These are phyloP conservation scores for Sebastes diaconus DNA, from an alignment of 2,797 vertebrate genomes.

Conservation along the genomic window DNA sequence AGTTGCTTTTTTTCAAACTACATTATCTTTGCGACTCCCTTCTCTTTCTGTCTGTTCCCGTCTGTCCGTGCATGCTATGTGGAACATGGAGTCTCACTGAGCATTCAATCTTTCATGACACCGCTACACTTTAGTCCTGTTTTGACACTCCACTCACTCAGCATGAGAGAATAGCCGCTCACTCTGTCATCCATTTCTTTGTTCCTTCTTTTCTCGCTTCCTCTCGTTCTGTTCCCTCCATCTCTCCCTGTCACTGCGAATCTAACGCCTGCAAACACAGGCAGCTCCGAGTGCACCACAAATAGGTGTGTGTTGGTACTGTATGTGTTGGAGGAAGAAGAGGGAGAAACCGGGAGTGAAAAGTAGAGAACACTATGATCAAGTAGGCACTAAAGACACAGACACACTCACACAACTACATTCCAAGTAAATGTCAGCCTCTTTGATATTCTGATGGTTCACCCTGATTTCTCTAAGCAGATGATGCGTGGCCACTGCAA, in stretches of 20 bases:
- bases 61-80: slow-evolving; percentile 57
- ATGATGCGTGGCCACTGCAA: slow-evolving; percentile 74
- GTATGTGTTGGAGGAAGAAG: slow-evolving; percentile 27
- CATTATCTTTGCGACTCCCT: slow-evolving; percentile 45
- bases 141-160: slow-evolving; percentile 70
- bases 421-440: slow-evolving; percentile 78
- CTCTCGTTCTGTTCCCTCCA: slow-evolving; percentile 26
- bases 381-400: slow-evolving; percentile 59
- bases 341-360: slow-evolving; percentile 21
- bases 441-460: slow-evolving; percentile 78
- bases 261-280: slow-evolving; percentile 57
- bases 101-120: slow-evolving; percentile 71
- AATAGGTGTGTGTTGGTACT: slow-evolving; percentile 39
- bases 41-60: slow-evolving; percentile 30
- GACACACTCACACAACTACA: slow-evolving; percentile 37
- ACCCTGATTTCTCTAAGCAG: slow-evolving; percentile 74
- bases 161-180: slow-evolving; percentile 67
- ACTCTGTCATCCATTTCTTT: slow-evolving; percentile 51
- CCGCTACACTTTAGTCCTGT: slow-evolving; percentile 60
- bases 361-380: slow-evolving; percentile 55
- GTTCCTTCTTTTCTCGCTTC: slow-evolving; percentile 41
- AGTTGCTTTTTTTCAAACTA: slow-evolving; percentile 27
- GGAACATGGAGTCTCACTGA: slow-evolving; percentile 65
- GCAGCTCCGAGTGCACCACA: slow-evolving; percentile 43
- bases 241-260: slow-evolving; percentile 57